Percentiles rank a stretch among this genome's conserved stretches.
phyloP scores from a whole-genome alignment of 2,797 vertebrate species.

The Cossypha polioptera region DNA sequence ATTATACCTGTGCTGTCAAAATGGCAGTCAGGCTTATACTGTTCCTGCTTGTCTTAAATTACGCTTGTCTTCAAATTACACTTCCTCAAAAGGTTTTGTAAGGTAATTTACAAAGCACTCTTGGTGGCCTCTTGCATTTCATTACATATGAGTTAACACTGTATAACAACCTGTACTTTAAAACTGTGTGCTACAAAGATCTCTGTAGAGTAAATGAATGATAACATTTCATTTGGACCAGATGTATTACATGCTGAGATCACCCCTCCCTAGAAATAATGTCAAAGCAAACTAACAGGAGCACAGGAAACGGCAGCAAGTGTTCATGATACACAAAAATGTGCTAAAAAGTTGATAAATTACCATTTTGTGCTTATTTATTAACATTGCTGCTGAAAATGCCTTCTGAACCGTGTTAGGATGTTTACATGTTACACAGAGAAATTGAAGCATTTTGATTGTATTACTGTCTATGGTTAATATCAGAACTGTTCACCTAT shows the following conservation, averaged over 20 bases:
- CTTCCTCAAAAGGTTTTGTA: neutral
- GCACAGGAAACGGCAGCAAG: neutral
- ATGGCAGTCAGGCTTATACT: neutral
- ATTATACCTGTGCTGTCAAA: neutral
- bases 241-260: neutral
- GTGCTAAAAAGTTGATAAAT: neutral
- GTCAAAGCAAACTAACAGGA: neutral
- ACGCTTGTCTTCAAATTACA: neutral
- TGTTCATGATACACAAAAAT: neutral
- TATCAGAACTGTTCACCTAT: neutral
- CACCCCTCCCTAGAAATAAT: neutral
- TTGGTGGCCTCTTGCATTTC: neutral
- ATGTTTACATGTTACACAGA: neutral
- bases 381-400: neutral
- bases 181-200: neutral
- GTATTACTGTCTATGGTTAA: neutral
- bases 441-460: neutral
- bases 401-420: neutral
- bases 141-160: neutral
- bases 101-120: neutral
- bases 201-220: neutral
- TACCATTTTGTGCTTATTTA: neutral
- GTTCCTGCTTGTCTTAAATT: neutral
- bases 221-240: neutral
- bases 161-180: neutral